Evolutionary conservation across 2,888 invertebrate species (phyloP), one percentile per base, ranked within the genome.

Genomic region (Diogma glabrata): DNA sequence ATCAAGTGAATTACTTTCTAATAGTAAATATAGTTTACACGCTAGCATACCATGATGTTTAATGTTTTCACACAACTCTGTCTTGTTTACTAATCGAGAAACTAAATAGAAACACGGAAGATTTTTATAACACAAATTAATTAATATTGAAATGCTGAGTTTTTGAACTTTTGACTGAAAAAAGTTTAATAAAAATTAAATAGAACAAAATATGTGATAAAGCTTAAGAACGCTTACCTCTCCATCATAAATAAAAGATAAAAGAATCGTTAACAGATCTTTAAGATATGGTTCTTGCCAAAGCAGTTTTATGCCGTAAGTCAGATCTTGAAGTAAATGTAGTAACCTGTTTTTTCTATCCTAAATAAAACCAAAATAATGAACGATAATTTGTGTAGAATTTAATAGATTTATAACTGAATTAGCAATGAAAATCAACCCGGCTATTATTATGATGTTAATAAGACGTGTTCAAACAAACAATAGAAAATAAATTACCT

Each of bases 41-140:
- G 53, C 52, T 36, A 50, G 16, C 28, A 53, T 53, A 43, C 50
- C 50, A 40, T 43, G n/a, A 4, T 47, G 14, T 26, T 53, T 30
- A 26, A 54, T 54, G 12, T 45, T n/a, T 36, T 33, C 50, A 8
- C 47, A 9, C 36, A 54, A 52, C 17, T 51, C 24, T 20, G 48
- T 45, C 17, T 40, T 45, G 12, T 49, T 28, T 9, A 52, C 24
- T 9, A 24, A 45, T 28, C 46, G 47, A 9, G 45, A 20, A 6
- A 55, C 19, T 24, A 52, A 16, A 28, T 53, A 53, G 9, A 47
- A 43, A 4, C 53, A 19, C 17, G 55, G 55, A 16, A 55, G 28
- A 48, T 55, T 55, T 51, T 55, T 55, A 46, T 55, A 53, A 28
- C 55, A 55, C 24, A 55, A 50, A 52, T 55, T 55, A 33, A 55